A percentile compares a stretch with the other conserved stretches of the same genome.
phyloP scores from a whole-genome alignment of 2,113 vertebrate genomes.

The Myotis yumanensis region DNA sequence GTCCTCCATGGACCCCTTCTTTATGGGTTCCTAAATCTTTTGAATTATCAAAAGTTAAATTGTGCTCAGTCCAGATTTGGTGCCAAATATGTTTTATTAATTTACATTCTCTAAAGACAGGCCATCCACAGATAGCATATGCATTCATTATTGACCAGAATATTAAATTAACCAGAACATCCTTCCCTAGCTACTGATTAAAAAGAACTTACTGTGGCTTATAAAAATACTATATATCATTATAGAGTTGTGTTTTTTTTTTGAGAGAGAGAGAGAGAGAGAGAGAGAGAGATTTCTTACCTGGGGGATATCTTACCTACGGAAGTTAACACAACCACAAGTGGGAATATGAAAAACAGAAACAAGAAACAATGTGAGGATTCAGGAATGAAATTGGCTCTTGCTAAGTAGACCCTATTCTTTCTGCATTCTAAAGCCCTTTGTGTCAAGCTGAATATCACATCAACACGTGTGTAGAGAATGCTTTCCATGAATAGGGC shows the following conservation, averaged over 20 bases:
- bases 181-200: constrained; percentile 26
- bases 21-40: not conserved
- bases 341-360: not conserved
- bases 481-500: not conserved
- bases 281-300: not conserved
- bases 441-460: not conserved
- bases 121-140: not conserved
- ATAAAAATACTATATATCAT: constrained; percentile 3
- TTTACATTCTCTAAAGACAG: constrained; percentile 49
- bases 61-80: not conserved
- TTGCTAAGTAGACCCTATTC: not conserved
- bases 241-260: not conserved
- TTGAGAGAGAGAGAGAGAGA: not conserved
- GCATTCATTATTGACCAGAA: constrained; percentile 51
- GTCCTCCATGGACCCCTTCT: not conserved
- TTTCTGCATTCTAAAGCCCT: not conserved
- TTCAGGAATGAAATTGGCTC: not conserved
- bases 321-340: constrained; percentile 13
- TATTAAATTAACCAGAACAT: constrained; percentile 43
- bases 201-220: constrained; percentile 16
- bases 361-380: not conserved
- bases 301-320: constrained; percentile 16
- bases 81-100: constrained; percentile 18
- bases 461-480: not conserved
- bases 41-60: not conserved